phyloP scores from a whole-genome alignment of 2,113 vertebrate genomes.

The Willisornis vidua region DNA sequence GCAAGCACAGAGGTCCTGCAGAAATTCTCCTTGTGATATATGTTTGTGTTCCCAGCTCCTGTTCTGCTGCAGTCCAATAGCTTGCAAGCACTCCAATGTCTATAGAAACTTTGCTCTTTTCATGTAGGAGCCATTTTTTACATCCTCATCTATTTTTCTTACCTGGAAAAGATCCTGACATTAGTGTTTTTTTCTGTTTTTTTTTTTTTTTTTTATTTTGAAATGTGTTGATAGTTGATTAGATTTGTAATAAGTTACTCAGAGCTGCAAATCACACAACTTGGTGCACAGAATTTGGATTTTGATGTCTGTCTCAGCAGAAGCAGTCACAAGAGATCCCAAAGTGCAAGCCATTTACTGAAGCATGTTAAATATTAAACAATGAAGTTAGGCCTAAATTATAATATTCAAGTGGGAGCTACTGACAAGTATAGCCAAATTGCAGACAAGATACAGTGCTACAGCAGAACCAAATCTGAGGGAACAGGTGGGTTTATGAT shows the following conservation, averaged over 20 bases:
- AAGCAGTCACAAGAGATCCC: neutral
- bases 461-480: rapidly evolving
- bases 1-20: neutral
- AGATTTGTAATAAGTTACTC: neutral
- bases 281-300: neutral
- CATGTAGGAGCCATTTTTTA: neutral
- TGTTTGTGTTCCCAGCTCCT: neutral
- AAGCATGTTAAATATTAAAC: neutral
- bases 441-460: neutral
- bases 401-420: neutral
- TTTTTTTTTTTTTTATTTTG: neutral
- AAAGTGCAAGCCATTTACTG: neutral
- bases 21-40: neutral
- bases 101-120: neutral
- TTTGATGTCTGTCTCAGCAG: neutral
- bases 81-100: neutral
- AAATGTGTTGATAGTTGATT: neutral
- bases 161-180: neutral
- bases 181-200: neutral
- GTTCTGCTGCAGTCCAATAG: neutral
- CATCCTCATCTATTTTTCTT: neutral
- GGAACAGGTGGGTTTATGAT: neutral
- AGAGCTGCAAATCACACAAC: neutral
- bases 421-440: neutral
- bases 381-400: neutral